Evolutionary conservation across 2,888 invertebrate genomes (phyloP).

Genomic region (Chironomus tentans): DNA sequence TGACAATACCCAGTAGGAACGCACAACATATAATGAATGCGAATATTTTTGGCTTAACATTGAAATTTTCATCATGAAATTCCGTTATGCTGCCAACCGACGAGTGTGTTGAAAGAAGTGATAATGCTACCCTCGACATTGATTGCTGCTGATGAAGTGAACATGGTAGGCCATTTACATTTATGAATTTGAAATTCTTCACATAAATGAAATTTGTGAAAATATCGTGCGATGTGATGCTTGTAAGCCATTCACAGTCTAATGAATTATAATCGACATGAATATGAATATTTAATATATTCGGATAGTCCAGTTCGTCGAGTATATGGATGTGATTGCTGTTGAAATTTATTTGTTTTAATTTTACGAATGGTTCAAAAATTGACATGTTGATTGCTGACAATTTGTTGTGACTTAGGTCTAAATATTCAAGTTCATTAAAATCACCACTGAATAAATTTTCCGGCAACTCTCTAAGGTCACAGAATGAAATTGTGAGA

Average conservation of each 20-base stretch:
- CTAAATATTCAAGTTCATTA: neutral
- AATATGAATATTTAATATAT: neutral
- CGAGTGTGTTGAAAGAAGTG: neutral
- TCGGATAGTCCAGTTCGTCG: too few species aligned
- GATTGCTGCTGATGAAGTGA: neutral
- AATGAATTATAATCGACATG: constrained; percentile 5
- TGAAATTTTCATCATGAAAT: neutral
- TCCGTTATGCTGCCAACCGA: neutral
- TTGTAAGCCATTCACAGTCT: neutral
- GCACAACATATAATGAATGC: neutral
- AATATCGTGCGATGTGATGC: neutral
- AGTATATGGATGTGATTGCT: neutral
- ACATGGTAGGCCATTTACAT: neutral
- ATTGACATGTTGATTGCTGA: neutral
- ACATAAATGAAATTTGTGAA: neutral
- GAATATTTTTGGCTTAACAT: neutral
- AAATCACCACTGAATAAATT: neutral
- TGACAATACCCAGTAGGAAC: constrained; percentile 2
- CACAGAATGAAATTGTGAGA: neutral
- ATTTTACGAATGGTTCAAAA: neutral
- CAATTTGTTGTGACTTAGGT: neutral
- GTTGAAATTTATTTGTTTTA: neutral
- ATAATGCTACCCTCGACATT: neutral
- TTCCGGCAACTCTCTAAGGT: neutral
- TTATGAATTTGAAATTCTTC: neutral